A percentile compares a stretch with the other conserved stretches of the same genome.
Conservation (phyloP, 2,113 vertebrate species). For the Eulemur macaco region DNA sequence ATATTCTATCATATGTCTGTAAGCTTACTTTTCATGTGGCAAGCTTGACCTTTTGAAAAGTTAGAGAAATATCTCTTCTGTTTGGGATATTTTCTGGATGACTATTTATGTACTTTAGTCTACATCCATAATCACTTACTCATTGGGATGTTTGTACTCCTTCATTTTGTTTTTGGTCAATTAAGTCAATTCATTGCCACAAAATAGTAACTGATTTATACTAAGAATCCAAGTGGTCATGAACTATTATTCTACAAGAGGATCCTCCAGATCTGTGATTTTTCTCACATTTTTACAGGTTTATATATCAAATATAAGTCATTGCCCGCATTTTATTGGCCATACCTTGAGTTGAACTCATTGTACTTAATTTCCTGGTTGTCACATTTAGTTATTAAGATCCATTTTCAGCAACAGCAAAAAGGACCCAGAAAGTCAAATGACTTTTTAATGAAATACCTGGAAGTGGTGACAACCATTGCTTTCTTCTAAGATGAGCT, state of each 20-base stretch:
- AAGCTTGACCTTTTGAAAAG: neutral
- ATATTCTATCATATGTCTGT: neutral
- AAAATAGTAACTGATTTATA: neutral
- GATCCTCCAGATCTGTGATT: neutral
- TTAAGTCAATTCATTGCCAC: neutral
- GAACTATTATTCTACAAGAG: neutral
- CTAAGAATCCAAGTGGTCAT: neutral
- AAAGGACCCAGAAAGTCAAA: neutral
- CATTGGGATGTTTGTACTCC: neutral
- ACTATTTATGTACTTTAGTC: neutral
- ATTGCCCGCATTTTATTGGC: neutral
- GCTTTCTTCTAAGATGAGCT: neutral
- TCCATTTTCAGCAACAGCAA: neutral
- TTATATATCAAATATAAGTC: neutral
- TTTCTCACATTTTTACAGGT: neutral
- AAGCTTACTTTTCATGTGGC: neutral
- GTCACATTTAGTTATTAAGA: neutral
- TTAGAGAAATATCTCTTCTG: neutral
- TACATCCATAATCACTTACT: neutral
- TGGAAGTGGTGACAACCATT: neutral
- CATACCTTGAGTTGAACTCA: neutral
- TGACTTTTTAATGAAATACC: neutral
- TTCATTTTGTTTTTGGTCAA: slow-evolving; percentile 16
- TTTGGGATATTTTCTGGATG: neutral
- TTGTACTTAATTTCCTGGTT: neutral